phyloP scores from a whole-genome alignment of 2,113 vertebrate genomes.

The Urocitellus parryii region DNA sequence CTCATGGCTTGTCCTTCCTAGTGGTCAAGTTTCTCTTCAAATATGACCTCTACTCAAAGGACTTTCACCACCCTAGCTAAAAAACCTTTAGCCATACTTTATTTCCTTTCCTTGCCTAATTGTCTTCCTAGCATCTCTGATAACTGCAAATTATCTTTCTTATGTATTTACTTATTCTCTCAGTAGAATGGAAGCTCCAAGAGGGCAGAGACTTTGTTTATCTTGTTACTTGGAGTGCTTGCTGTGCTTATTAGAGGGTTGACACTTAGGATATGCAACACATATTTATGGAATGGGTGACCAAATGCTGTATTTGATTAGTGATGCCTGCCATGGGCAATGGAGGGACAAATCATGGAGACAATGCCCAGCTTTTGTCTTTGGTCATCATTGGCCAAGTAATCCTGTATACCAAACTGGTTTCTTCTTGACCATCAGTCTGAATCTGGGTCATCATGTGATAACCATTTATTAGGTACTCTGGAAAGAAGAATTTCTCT shows the following conservation, averaged over 20 bases:
- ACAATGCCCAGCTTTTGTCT: not conserved
- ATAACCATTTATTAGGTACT: not conserved
- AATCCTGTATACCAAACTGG: not conserved
- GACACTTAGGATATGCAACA: not conserved
- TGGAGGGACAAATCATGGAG: not conserved
- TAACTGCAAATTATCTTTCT: not conserved
- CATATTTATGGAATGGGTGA: not conserved
- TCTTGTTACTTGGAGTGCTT: not conserved
- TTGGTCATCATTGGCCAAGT: not conserved
- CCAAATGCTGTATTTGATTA: not conserved
- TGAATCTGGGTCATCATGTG: not conserved
- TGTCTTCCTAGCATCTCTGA: not conserved
- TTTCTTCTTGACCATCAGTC: not conserved
- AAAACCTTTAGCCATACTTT: not conserved
- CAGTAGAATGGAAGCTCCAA: not conserved
- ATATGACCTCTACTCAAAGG: not conserved
- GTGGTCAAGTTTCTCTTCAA: not conserved
- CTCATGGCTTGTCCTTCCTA: not conserved
- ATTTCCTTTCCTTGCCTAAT: not conserved
- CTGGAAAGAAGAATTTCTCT: constrained; percentile 10
- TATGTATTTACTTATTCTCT: not conserved
- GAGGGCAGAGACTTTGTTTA: not conserved
- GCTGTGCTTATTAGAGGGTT: not conserved
- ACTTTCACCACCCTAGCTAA: not conserved
- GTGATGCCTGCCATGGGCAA: not conserved